A percentile compares a stretch with the other conserved stretches of the same genome.
These are phyloP conservation scores for Chaetops frenatus DNA, from an alignment of 2,113 vertebrate species.

Conservation along the genomic window DNA sequence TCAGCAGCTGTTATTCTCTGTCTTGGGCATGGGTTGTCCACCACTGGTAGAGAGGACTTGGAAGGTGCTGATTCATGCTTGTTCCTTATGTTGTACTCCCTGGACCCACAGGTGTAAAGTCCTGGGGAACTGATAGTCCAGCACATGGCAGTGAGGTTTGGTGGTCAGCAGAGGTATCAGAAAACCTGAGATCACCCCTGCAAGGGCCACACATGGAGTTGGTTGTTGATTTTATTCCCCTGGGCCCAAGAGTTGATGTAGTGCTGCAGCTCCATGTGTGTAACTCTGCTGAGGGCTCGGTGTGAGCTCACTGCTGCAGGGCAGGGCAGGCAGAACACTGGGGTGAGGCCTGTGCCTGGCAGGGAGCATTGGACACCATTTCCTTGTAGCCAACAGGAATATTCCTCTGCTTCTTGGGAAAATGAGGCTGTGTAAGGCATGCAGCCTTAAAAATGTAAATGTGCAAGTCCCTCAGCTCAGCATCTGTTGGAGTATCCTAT, in stretches of 20 bases:
- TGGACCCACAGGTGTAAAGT: neutral
- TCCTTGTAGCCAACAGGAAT: neutral
- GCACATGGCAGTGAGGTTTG: neutral
- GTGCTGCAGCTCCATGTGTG: too few species aligned
- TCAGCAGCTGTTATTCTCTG: neutral
- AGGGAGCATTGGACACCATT: neutral
- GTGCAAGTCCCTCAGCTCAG: neutral
- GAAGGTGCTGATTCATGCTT: neutral
- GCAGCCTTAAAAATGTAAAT: neutral
- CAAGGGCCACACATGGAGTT: too few species aligned
- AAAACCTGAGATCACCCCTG: too few species aligned
- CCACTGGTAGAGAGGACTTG: neutral
- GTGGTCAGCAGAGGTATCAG: neutral
- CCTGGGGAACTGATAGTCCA: neutral
- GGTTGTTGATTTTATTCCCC: too few species aligned
- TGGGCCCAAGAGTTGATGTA: too few species aligned
- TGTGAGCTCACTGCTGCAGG: too few species aligned
- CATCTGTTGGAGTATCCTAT: neutral
- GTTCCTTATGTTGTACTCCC: neutral
- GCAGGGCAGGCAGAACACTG: neutral
- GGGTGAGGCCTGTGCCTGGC: neutral
- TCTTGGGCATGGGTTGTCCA: neutral
- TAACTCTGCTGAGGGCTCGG: too few species aligned
- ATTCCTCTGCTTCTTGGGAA: neutral
- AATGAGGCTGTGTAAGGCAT: neutral